Base-by-base conservation (phyloP, 2,888 invertebrate species). In the Heteropelma amictum region DNA sequence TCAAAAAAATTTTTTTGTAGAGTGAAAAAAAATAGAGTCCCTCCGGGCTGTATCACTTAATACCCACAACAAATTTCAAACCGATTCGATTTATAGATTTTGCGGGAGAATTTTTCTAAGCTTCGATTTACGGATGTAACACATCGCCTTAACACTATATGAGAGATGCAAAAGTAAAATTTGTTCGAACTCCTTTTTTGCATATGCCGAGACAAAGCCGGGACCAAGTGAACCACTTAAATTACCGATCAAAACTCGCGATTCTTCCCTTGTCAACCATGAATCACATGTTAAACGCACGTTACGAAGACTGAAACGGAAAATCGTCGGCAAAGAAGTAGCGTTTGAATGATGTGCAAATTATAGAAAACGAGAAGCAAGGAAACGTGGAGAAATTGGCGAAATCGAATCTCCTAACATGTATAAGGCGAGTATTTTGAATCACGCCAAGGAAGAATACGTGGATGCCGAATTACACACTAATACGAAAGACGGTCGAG, bases 241-340 rank as follows among this genome's bases (percentile, higher is more conserved):
- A 12, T 12, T 38, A 12, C 3, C 3, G 14, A 14, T 38, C 6
- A 38, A n/a, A 4, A 38, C 38, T 7, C 12, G 69, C 0, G 77
- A 77, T 14, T 65, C 72, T 7, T 49, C 49, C 7, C 47, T 47
- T 4, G 64, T 68, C 7, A 35, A 60, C 12, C 74, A 77, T 17
- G 68, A 67, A 21, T 17, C 42, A n/a, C n/a, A n/a, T 5, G 42
- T 77, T 1, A 67, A 71, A 53, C 74, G 71, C 3, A 51, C 71
- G 8, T 68, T 77, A 12, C 47, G 68, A 30, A 64, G 68, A 7
- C 1, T 30, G 6, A 40, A 60, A 28, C 21, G 68, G 10, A 56
- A 68, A 10, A 19, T 35, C 10, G 53, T 71, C 14, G 64, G 51
- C 1, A 8, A 71, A 19, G 53, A 35, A n/a, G 47, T 71, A 7